Evolutionary conservation across 1,140 invertebrate genomes (phyloP), one percentile per base, ranked within the genome.

Genomic region (Acromyrmex heyeri): DNA sequence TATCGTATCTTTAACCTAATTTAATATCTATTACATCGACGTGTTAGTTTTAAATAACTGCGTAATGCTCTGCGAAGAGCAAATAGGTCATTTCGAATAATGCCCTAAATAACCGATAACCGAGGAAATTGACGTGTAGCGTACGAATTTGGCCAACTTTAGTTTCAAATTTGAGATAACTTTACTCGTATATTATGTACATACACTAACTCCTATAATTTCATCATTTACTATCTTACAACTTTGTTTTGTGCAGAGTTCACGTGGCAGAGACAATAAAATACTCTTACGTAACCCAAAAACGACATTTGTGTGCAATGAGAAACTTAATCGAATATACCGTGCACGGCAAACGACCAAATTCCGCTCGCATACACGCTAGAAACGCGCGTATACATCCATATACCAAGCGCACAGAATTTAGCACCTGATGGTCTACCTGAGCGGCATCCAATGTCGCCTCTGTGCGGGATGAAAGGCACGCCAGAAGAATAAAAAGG

Each of bases 81-180:
- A 72, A 73, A 61, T 61, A 61, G 38, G 34, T 83, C 57, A 61
- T 18, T 61, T 21, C 16, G 12, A 34, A 21, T 34, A 81, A 79
- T 67, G 79, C 61, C 57, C 73, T 89, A 91, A 91, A 91, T 89
- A 91, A 89, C 81, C 72, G 90, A 91, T 91, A 91, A 89, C 85
- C 86, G 81, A 89, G 88, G 89, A 89, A 91, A 90, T 86, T 91
- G 86, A 87, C 69, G 64, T 87, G 48, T 48, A 62, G 73, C 70
- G 85, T 86, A 72, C 61, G 57, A 75, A 83, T 83, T 48, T 83
- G 18, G 38, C 18, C 18, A 83, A 83, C 67, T 73, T 75, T 61
- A 83, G 79, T 64, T 75, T 34, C 55, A 5, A 75, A 61, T 73
- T 83, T 67, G 57, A 21, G 79, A 61, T 59, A 83, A 61, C 79